Evolutionary conservation across 2,113 vertebrate genomes (phyloP), one percentile per base, ranked within the genome.

Genomic region (Dendrocopos noguchii): DNA sequence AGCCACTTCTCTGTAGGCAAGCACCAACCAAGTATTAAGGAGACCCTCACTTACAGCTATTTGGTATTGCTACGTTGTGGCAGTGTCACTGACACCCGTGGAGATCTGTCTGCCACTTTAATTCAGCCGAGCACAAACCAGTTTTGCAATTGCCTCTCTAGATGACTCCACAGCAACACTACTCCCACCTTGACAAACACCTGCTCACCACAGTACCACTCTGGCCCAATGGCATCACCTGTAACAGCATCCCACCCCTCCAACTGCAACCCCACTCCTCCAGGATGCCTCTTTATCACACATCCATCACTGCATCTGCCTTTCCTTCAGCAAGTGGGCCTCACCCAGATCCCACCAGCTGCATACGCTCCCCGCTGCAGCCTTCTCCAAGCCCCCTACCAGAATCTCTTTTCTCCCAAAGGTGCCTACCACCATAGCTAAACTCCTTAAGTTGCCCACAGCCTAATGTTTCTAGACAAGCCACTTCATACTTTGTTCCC

Each of bases 281-380:
- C 56, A 66, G 27, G 46, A 8, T 84, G 29, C 20, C 20, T 9
- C 20, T 59, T 84, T 22, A 42, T 50, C 33, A 53, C 3, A 4
- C 29, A 4, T 7, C 7, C 20, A 46, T 53, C 47, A 21, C 6
- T 31, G 22, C 33, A 39, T 21, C 21, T 50, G 27, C 33, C 39
- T n/a, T 60, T 77, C 39, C 60, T 25, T 0, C 0, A 9, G 24
- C 29, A 60, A 52, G 61, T 2, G 3, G 10, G 31, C 15, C 18
- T 47, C 4, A 1, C 12, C 63, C 13, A 55, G 34, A 65, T 19
- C 34, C 34, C n/a, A 34, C 29, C 36, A 65, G 10, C 7, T 90
- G 53, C 57, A 75, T 20, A 65, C 21, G 44, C 1, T 56, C 21
- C 13, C 9, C 12, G 46, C 27, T 50, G 31, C 39, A 20, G 27